Evolutionary conservation across 2,797 vertebrate genomes (phyloP).

Genomic region (Sphenodon punctatus): DNA sequence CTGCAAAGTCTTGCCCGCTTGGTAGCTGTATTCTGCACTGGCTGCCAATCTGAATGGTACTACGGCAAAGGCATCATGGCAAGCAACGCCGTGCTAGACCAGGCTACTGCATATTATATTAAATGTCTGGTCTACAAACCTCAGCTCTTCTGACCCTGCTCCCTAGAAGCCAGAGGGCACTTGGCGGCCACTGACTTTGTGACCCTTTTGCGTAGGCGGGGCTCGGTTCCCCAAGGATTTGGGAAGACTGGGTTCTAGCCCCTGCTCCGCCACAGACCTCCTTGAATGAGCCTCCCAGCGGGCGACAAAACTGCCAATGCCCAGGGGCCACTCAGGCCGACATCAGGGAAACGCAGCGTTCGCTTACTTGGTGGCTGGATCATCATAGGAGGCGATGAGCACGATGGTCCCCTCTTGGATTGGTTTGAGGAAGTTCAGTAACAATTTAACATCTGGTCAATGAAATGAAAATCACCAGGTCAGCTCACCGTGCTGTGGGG

Average conservation of each 20-base stretch:
- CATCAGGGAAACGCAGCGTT: too few species aligned
- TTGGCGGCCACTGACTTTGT: background rate
- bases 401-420: slow-evolving; percentile 77
- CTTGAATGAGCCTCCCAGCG: too few species aligned
- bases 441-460: slow-evolving; percentile 58
- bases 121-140: too few species aligned
- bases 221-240: too few species aligned
- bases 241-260: too few species aligned
- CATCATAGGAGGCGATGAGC: slow-evolving; percentile 84
- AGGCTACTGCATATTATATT: too few species aligned
- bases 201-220: too few species aligned
- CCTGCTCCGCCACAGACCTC: too few species aligned
- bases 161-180: background rate
- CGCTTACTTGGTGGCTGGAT: slow-evolving; percentile 85
- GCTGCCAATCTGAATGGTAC: background rate
- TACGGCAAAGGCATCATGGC: too few species aligned
- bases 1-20: background rate
- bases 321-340: too few species aligned
- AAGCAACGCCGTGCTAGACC: too few species aligned
- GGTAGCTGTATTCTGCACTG: background rate
- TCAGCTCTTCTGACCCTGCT: background rate
- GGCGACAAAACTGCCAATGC: too few species aligned
- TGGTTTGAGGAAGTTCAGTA: slow-evolving; percentile 75
- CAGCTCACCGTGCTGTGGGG: background rate
- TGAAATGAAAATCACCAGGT: background rate